Evolutionary conservation across 2,113 vertebrate species (phyloP).

Genomic region (Thamnophis sirtalis): DNA sequence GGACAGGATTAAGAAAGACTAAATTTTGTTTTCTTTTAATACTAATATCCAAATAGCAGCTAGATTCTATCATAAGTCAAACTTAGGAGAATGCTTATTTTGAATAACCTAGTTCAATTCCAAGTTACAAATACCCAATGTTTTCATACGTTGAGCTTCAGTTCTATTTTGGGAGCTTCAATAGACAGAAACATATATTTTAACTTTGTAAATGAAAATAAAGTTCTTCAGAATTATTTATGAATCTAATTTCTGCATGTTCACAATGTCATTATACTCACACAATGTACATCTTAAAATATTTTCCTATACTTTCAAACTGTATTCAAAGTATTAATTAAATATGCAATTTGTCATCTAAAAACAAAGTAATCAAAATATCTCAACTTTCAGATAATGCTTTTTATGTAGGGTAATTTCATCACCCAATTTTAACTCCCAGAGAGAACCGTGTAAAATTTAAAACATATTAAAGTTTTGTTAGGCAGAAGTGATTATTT

Average conservation of each 20-base stretch:
- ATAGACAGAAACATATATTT: neutral
- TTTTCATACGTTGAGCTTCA: neutral
- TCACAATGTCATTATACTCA: neutral
- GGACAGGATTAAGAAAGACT: neutral
- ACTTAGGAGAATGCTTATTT: neutral
- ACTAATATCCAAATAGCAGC: neutral
- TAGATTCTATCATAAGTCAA: neutral
- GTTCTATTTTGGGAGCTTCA: neutral
- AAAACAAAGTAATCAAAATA: neutral
- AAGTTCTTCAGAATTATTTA: too few relatives aligned
- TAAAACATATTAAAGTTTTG: neutral
- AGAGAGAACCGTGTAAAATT: neutral
- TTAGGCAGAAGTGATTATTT: neutral
- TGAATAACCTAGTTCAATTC: neutral
- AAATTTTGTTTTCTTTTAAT: too few relatives aligned
- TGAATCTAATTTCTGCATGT: neutral
- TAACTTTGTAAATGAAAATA: neutral
- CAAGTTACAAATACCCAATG: neutral
- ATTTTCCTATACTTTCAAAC: neutral
- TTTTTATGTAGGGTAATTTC: neutral
- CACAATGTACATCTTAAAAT: too few relatives aligned
- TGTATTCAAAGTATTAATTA: neutral
- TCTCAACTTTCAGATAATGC: neutral
- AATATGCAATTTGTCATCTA: neutral
- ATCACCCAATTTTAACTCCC: neutral